phyloP scores from a whole-genome alignment of 1,140 invertebrate genomes.

The Anagrus nilaparvatae region DNA sequence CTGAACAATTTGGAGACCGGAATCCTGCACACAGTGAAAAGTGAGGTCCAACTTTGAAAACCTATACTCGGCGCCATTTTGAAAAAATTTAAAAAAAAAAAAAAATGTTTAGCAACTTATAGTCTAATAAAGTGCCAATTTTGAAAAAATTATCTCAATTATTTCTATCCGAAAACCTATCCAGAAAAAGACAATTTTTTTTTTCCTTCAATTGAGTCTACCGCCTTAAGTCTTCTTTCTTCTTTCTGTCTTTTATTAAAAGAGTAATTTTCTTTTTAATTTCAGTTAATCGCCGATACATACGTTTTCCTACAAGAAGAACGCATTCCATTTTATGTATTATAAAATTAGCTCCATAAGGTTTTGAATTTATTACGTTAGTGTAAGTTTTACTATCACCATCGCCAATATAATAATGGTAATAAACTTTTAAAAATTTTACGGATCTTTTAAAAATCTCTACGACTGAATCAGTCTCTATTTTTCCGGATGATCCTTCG shows the following conservation, averaged over 20 bases:
- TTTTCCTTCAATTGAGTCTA: too few species aligned
- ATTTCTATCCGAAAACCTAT: too few species aligned
- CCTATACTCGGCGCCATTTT: too few species aligned
- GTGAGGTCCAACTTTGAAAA: too few species aligned
- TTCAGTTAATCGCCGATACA: constrained; percentile 3
- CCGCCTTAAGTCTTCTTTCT: too few species aligned
- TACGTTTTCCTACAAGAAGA: constrained; percentile 4
- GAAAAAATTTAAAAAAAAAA: too few species aligned
- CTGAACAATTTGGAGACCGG: too few species aligned
- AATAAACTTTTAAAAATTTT: constrained; percentile 3
- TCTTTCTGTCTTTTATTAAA: constrained; percentile 11
- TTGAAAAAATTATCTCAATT: too few species aligned
- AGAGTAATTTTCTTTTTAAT: constrained; percentile 3
- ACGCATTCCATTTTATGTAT: constrained; percentile 4
- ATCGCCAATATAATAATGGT: constrained; percentile 8
- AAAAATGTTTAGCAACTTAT: too few species aligned
- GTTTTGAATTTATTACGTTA: constrained; percentile 13
- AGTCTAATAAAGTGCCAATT: too few species aligned
- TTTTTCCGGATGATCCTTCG: constrained; percentile 9
- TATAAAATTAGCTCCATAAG: constrained; percentile 17
- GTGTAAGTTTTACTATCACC: constrained; percentile 6
- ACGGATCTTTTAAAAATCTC: constrained; percentile 13
- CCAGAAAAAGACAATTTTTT: constrained; percentile 10
- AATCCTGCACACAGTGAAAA: too few species aligned
- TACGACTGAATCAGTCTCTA: constrained; percentile 9